Percentiles rank a stretch among this genome's conserved stretches.
phyloP scores from a whole-genome alignment of 2,113 vertebrate genomes.

The Alectura lathami region DNA sequence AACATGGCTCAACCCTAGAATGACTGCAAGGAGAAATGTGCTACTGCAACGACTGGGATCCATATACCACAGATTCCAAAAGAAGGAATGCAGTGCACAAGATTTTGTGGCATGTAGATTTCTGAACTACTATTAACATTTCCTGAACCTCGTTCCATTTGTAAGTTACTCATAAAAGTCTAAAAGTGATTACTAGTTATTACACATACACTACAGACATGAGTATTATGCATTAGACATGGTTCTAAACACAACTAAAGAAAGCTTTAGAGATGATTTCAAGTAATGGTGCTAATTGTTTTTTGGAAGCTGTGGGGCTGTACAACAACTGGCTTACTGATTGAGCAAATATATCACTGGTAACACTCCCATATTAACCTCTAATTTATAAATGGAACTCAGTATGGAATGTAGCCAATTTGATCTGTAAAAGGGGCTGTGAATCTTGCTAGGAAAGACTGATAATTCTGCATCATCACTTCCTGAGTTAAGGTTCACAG shows the following conservation, averaged over 20 bases:
- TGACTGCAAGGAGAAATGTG: not conserved
- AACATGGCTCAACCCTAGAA: not conserved
- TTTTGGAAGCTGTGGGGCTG: not conserved
- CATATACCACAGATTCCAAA: not conserved
- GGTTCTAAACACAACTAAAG: not conserved
- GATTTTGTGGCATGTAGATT: not conserved
- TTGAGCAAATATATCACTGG: constrained; percentile 19
- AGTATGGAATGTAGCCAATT: not conserved
- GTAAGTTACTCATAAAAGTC: not conserved
- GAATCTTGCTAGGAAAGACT: constrained; percentile 14
- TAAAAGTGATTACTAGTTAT: not conserved
- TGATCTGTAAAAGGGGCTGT: constrained; percentile 40
- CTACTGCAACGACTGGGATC: not conserved
- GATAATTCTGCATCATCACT: not conserved
- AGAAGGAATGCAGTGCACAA: not conserved
- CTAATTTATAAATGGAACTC: constrained; percentile 55
- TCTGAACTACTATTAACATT: not conserved
- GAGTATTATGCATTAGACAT: not conserved
- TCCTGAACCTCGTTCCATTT: not conserved
- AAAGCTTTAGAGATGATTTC: not conserved
- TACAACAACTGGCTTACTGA: not conserved
- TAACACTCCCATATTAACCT: constrained; percentile 41
- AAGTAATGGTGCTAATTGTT: not conserved
- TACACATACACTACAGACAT: not conserved
- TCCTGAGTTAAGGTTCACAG: constrained; percentile 14